A percentile compares a stretch with the other conserved stretches of the same genome.
Conservation (phyloP, 2,113 vertebrate genomes). For the Platycercus adscitus region DNA sequence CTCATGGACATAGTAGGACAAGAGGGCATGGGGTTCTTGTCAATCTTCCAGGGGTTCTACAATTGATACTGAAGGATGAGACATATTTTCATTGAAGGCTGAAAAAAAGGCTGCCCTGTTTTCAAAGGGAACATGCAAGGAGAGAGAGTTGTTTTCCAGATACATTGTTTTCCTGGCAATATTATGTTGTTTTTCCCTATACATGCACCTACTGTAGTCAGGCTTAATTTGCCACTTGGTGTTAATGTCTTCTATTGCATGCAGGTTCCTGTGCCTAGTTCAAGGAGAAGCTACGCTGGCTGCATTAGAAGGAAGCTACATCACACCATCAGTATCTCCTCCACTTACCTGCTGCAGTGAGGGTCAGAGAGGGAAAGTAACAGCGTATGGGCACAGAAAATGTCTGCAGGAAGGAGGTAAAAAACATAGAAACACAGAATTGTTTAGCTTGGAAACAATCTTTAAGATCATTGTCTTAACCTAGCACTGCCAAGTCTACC, state of each 20-base stretch:
- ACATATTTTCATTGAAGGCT: background rate
- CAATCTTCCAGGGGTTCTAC: background rate
- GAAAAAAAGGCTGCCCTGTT: background rate
- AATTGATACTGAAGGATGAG: background rate
- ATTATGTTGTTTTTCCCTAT: background rate
- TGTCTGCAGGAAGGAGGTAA: background rate
- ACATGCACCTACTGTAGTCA: background rate
- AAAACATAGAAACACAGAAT: background rate
- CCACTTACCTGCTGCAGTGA: background rate
- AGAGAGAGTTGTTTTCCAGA: background rate
- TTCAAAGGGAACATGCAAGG: background rate
- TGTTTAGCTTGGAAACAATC: background rate
- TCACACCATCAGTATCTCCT: background rate
- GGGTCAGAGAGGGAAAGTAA: background rate
- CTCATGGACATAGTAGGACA: background rate
- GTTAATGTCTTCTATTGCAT: background rate
- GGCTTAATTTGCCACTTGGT: background rate
- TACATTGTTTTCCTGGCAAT: background rate
- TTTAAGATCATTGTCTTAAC: background rate
- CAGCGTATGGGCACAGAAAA: background rate
- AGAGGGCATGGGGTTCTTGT: background rate
- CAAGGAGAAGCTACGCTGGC: background rate
- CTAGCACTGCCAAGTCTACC: background rate
- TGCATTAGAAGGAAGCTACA: background rate
- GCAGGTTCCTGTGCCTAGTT: background rate